Percentiles rank a stretch among this genome's conserved stretches.
phyloP scores from a whole-genome alignment of 2,113 vertebrate genomes.

The Trichechus manatus region DNA sequence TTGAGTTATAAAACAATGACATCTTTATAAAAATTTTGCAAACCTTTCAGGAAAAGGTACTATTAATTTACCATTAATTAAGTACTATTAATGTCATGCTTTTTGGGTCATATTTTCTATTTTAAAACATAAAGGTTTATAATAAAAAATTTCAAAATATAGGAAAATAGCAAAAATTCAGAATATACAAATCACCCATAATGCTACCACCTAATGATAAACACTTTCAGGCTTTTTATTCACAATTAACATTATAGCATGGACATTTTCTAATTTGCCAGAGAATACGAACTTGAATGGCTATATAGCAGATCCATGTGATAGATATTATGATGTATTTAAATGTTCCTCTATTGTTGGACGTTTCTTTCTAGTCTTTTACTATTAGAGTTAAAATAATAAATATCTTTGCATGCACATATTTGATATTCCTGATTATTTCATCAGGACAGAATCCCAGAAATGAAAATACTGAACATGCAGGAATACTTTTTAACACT shows the following conservation, averaged over 20 bases:
- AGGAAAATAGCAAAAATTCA: background rate
- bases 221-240: background rate
- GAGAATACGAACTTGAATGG: background rate
- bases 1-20: background rate
- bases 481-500: background rate
- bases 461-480: background rate
- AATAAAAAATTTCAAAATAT: background rate
- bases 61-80: background rate
- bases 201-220: background rate
- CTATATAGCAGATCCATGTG: background rate
- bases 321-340: background rate
- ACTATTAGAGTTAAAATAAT: constrained; percentile 42
- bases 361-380: constrained; percentile 11
- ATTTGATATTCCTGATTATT: background rate
- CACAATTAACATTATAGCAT: background rate
- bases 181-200: background rate
- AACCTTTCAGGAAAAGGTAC: background rate
- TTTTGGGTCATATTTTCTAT: background rate
- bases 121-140: background rate
- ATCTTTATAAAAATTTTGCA: constrained; percentile 35
- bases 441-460: background rate
- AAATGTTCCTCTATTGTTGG: background rate
- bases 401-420: background rate
- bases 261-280: constrained; percentile 20
- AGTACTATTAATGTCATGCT: background rate